Conservation (phyloP, 2,113 vertebrate species). For the Lepisosteus oculatus region DNA sequence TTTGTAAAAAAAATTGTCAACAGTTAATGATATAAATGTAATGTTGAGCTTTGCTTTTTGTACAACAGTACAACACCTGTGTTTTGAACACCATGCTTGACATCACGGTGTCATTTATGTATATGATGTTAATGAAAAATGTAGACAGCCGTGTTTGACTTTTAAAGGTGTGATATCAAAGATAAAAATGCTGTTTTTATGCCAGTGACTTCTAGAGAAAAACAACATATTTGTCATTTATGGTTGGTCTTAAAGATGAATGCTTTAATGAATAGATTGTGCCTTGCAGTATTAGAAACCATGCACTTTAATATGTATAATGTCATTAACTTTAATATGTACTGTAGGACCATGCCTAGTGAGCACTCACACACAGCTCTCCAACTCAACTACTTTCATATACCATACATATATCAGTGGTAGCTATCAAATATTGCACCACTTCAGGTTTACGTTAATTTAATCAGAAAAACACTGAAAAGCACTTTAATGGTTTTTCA, state of each 20-base stretch:
- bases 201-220: slow-evolving; percentile 30
- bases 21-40: too few species aligned
- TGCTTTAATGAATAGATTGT: slow-evolving; percentile 53
- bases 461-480: too few species aligned
- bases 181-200: slow-evolving; percentile 41
- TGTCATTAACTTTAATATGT: too few species aligned
- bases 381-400: too few species aligned
- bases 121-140: slow-evolving; percentile 21
- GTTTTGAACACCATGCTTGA: too few species aligned
- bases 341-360: too few species aligned
- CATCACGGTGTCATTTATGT: too few species aligned
- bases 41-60: too few species aligned
- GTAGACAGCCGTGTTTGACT: slow-evolving; percentile 67
- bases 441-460: slow-evolving; percentile 20
- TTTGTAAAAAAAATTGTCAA: too few species aligned
- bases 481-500: too few species aligned
- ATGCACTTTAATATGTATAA: slow-evolving; percentile 48
- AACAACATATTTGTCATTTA: slow-evolving; percentile 35
- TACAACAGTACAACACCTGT: too few species aligned
- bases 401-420: neutral
- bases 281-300: slow-evolving; percentile 66
- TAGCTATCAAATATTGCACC: slow-evolving; percentile 23
- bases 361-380: too few species aligned
- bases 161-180: slow-evolving; percentile 49
- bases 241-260: slow-evolving; percentile 31